Evolutionary conservation across 1,140 invertebrate species (phyloP), one percentile per base, ranked within the genome.

Genomic region (Harlomillsia oculata): DNA sequence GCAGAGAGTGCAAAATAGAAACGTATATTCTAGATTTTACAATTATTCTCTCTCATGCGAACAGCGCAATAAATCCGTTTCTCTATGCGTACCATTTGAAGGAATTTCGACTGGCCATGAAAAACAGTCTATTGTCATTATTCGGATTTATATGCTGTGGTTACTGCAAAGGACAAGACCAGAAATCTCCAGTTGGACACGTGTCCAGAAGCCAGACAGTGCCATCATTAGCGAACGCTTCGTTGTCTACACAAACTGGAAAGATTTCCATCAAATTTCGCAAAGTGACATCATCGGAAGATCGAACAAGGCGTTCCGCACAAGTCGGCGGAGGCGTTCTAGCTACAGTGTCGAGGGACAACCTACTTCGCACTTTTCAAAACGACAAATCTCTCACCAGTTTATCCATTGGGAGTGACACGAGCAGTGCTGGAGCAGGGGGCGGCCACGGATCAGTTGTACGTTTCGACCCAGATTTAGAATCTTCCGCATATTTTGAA

Each of bases 81-180:
- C 72, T 92, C 1, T 94, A 93, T 69, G 89, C 89, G 9, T 94
- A 91, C 66, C 87, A 91, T 67, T 76, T 92, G 46, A 85, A 83
- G 68, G 89, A 90, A 67, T 91, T 91, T 67, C 75, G 53, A 2
- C 30, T 50, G 37, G 56, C 56, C 5, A 60, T 67, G 63, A 65
- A 59, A 53, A 59, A 56, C 21, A 46, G 57, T 23, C 55, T 64
- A 6, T 59, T 53, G 23, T 23, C 55, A 13, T 43, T 56, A 37
- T 61, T 54, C 30, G 32, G 43, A 16, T 56, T 55, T 26, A 2
- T 63, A 16, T 61, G 60, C 16, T 63, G 67, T 46, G 65, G 63
- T 25, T 39, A n/a, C 11, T 32, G 62, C 8, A 32, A 48, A 20
- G 44, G 29, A 32, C 44, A 48, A 6, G 13, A 30, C 21, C 60